A percentile compares a stretch with the other conserved stretches of the same genome.
phyloP scores from a whole-genome alignment of 2,888 invertebrate genomes.

The Sericinus montela region DNA sequence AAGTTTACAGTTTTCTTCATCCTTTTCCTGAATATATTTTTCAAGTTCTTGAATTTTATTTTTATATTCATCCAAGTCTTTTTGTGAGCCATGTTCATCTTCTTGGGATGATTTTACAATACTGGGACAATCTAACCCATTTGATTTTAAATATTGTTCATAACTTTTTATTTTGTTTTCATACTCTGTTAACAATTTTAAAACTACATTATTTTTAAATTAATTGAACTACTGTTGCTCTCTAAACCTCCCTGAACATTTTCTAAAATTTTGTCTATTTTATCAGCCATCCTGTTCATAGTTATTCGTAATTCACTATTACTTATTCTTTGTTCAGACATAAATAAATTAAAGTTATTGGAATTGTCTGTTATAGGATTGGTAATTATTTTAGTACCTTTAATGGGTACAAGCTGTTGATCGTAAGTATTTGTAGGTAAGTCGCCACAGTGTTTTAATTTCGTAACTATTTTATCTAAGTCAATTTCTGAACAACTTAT shows the following conservation, averaged over 20 bases:
- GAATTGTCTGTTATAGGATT: constrained; percentile 29
- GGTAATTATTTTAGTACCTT: constrained; percentile 27
- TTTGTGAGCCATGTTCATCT: constrained; percentile 11
- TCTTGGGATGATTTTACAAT: constrained; percentile 18
- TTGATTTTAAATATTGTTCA: constrained; percentile 48
- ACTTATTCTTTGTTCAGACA: constrained; percentile 61
- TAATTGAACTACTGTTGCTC: constrained; percentile 24
- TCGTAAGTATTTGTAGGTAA: constrained; percentile 18
- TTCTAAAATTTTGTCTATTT: constrained; percentile 49
- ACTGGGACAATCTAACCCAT: constrained; percentile 29
- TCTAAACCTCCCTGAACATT: constrained; percentile 40
- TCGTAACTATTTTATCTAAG: constrained; percentile 27
- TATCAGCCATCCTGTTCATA: constrained; percentile 56
- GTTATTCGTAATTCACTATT: constrained; percentile 66
- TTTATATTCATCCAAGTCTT: constrained; percentile 20
- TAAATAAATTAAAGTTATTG: constrained; percentile 44
- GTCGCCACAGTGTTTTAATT: constrained; percentile 2
- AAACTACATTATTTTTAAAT: constrained; percentile 47
- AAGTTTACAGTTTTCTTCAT: constrained; percentile 34
- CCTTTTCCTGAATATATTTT: constrained; percentile 34
- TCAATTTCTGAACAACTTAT: constrained; percentile 29
- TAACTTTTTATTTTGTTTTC: constrained; percentile 62
- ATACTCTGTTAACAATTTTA: constrained; percentile 60
- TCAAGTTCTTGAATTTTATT: constrained; percentile 34
- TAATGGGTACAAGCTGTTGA: constrained; percentile 46